Evolutionary conservation across 2,113 vertebrate species (phyloP).

Genomic region (Aramus guarauna): DNA sequence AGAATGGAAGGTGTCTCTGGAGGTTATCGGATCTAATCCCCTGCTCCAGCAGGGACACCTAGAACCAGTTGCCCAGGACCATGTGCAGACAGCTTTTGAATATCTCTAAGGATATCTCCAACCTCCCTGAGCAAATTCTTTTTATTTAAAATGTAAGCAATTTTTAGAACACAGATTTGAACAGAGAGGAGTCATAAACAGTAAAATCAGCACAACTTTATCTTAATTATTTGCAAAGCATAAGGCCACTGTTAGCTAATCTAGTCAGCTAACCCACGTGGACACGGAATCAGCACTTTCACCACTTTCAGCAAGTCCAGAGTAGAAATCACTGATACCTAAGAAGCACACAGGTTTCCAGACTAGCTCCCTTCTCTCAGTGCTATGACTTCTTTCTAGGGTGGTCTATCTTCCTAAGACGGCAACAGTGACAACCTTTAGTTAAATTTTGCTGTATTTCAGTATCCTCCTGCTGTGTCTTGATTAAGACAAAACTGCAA

Average conservation of each 20-base stretch:
- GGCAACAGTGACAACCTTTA: not conserved
- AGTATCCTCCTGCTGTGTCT: not conserved
- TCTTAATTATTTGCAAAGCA: not conserved
- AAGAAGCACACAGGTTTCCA: not conserved
- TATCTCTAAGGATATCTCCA: not conserved
- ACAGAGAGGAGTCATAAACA: not conserved
- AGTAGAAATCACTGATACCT: not conserved
- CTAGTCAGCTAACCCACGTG: not conserved
- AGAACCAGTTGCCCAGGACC: not conserved
- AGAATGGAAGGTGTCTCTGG: not conserved
- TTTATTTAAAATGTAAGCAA: not conserved
- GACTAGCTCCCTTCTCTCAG: not conserved
- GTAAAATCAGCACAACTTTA: not conserved
- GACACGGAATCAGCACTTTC: not conserved
- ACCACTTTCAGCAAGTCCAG: not conserved
- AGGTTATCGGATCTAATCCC: not conserved
- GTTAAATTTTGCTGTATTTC: not conserved
- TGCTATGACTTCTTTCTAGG: not conserved
- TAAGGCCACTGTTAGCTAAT: not conserved
- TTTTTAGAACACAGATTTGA: not conserved
- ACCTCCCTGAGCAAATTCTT: not conserved
- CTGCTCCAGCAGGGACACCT: not conserved
- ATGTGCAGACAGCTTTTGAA: not conserved
- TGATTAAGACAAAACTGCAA: not conserved
- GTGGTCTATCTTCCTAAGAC: not conserved